Percentiles rank a stretch among this genome's conserved stretches.
phyloP scores from a whole-genome alignment of 2,113 vertebrate species.

The Dascyllus trimaculatus region DNA sequence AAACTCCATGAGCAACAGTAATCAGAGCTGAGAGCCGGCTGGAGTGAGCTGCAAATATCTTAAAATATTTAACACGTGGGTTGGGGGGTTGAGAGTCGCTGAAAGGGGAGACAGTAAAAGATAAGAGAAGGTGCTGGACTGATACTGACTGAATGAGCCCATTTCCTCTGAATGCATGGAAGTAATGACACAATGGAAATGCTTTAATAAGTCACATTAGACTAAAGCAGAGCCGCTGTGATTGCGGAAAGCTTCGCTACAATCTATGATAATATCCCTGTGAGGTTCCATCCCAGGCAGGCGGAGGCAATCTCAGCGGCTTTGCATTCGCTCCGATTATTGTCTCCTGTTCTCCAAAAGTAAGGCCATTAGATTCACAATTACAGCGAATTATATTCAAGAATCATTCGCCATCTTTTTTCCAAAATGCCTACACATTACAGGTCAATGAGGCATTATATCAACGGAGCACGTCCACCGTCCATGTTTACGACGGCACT shows the following conservation, averaged over 20 bases:
- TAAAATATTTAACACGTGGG: constrained; percentile 60
- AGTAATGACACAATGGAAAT: constrained; percentile 76
- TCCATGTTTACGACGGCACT: constrained; percentile 57
- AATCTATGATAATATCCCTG: constrained; percentile 74
- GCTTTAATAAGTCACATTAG: constrained; percentile 70
- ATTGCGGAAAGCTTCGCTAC: constrained; percentile 56
- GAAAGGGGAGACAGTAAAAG: constrained; percentile 25
- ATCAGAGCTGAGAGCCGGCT: constrained; percentile 34
- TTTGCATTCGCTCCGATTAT: constrained; percentile 69
- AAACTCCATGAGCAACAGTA: constrained; percentile 9
- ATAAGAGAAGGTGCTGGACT: constrained; percentile 48
- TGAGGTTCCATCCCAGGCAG: constrained; percentile 49
- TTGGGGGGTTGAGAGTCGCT: constrained; percentile 15
- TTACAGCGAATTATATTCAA: constrained; percentile 67
- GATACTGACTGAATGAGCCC: constrained; percentile 58
- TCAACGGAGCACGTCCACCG: constrained; percentile 52
- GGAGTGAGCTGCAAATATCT: constrained; percentile 48
- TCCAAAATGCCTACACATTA: constrained; percentile 56
- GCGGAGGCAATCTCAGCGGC: constrained; percentile 61
- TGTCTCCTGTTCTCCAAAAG: constrained; percentile 67
- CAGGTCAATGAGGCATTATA: constrained; percentile 65
- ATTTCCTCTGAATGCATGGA: constrained; percentile 68
- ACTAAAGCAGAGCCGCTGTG: constrained; percentile 53
- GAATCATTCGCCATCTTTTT: constrained; percentile 40
- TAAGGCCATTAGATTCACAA: constrained; percentile 70